Conservation (phyloP, 2,113 vertebrate genomes). For the Psephotus haematonotus region DNA sequence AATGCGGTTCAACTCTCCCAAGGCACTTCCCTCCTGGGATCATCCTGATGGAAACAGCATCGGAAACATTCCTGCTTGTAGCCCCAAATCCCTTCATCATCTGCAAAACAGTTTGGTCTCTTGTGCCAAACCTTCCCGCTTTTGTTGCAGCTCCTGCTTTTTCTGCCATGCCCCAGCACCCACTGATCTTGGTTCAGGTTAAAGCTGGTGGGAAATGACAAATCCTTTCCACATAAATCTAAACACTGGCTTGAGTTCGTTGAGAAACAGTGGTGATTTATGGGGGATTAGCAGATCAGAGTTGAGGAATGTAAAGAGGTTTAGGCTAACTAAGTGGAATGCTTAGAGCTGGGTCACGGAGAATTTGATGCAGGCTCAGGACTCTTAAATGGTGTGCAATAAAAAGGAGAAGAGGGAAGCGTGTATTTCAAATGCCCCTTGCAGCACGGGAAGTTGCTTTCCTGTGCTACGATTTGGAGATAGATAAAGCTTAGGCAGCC, state of each 20-base stretch:
- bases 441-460: neutral
- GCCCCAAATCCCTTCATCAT: neutral
- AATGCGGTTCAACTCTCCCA: neutral
- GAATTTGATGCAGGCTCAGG: slow-evolving; percentile 46
- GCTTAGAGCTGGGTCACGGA: slow-evolving; percentile 44
- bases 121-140: neutral
- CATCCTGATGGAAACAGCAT: neutral
- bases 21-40: neutral
- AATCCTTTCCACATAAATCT: slow-evolving; percentile 67
- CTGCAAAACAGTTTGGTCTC: neutral
- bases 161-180: neutral
- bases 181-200: slow-evolving; percentile 26
- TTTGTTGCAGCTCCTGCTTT: neutral
- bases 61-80: accelerated
- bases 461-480: neutral
- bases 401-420: neutral
- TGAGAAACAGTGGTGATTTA: slow-evolving; percentile 64
- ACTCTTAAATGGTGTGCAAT: neutral
- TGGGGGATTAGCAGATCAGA: slow-evolving; percentile 70
- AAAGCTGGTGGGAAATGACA: slow-evolving; percentile 71
- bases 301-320: slow-evolving; percentile 74
- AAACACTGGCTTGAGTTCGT: slow-evolving; percentile 20
- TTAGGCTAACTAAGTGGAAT: slow-evolving; percentile 60
- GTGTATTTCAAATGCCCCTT: neutral
- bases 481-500: neutral